Base-by-base conservation (phyloP, 1,140 invertebrate species). In the Danaus melanippus region DNA sequence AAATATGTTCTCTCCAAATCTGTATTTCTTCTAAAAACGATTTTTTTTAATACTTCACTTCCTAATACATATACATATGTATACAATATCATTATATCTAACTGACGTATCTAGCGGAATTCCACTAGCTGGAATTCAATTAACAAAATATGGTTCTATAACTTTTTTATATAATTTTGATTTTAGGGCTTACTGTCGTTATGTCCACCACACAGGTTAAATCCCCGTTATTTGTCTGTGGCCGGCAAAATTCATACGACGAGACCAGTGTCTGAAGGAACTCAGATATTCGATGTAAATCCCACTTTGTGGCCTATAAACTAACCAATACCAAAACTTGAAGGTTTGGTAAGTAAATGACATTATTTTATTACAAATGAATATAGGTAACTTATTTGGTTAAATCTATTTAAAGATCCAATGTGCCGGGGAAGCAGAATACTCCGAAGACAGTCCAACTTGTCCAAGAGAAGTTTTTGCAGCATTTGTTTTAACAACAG, bases 301-400 rank as follows among this genome's bases (percentile, higher is more conserved):
- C 88, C 89, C 64, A 82, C 86, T 12, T 53, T 90, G 7, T 94
- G 91, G 90, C 93, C 93, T 8, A 60, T 94, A n/a, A 92, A 89
- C 66, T 83, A 94, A 71, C 91, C 93, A 0, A 66, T 93, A 41
- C 88, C 89, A 0, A 95, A 94, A 79, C 49, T 92, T n/a, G 92
- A 93, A 71, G 89, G 90, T 0, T 66, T 90, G 10, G 79, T 89
- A 46, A 66, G 67, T 68, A 45, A 7, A 8, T 9, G n/a, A 12
- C 40, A 45, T 11, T 10, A 10, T 87, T 21, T 46, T n/a, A 15
- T 12, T 54, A 54, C 40, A 46, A 67, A 87, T 56, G 48, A 44
- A 8, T 42, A 45, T 1, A 41, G 21, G n/a, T 12, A 10, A 50
- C 8, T 42, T 45, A 57, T 15, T 40, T 52, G 15, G 21, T 32